Evolutionary conservation across 2,113 vertebrate genomes (phyloP), one percentile per base, ranked within the genome.

Genomic region (Oreochromis aureus): DNA sequence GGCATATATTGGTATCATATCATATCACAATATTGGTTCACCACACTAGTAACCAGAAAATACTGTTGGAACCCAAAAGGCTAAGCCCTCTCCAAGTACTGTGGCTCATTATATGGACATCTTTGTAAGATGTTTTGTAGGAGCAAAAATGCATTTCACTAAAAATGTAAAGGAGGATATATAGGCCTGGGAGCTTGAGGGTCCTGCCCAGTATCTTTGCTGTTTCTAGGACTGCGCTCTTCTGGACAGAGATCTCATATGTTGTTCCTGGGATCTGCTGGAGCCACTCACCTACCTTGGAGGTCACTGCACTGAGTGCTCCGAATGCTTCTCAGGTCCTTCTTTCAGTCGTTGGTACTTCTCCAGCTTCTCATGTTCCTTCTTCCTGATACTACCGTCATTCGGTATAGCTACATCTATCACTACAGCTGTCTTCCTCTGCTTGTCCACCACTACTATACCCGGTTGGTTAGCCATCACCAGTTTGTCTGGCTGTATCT

Each of bases 61-160:
- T 44, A 39, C 12, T 44, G 0, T 27, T 44, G n/a, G 15, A 71
- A 27, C n/a, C n/a, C n/a, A 44, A 71, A 41, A 69, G 63, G 19
- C 36, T 41, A 15, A 39, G 19, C 63, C 19, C 19, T 69, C 34
- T 69, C 63, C 6, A 7, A 39, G 1, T 24, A 44, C n/a, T 36
- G 18, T 10, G 36, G 16, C 12, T 44, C 66, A 46, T 15, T 71
- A 15, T 71, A 41, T 44, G n/a, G 5, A 0, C 4, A 15, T 0
- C 12, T 71, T 4, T 71, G 13, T 44, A 71, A 71, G 2, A 44
- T 24, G 2, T 44, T 71, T 44, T 39, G 66, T 71, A 9, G 36
- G 36, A 22, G 11, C 1, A 0, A 69, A 69, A 41, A 69, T 9
- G n/a, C 36, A 41, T 0, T 69, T 71, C 5, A 41, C n/a, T 41